Conservation (phyloP, 2,113 vertebrate genomes). For the Eurystomus gularis region DNA sequence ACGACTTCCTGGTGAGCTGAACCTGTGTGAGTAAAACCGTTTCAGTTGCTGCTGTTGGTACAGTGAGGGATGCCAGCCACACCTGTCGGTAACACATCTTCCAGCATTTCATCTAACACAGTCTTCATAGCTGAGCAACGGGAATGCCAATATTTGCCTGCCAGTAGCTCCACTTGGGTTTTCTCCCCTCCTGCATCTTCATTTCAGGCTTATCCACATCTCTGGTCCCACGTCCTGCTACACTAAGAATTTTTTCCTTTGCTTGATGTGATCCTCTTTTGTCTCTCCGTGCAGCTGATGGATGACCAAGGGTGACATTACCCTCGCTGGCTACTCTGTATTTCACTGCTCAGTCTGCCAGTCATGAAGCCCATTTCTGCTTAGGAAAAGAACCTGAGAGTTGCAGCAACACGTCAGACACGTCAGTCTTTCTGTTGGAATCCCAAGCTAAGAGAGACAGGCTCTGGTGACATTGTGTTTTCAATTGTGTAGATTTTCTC, state of each 20-base stretch:
- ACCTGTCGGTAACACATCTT: background rate
- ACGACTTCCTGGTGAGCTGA: background rate
- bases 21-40: background rate
- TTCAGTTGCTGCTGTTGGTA: background rate
- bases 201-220: background rate
- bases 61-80: background rate
- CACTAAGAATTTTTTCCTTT: background rate
- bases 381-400: background rate
- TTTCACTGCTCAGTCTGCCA: background rate
- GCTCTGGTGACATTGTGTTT: background rate
- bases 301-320: background rate
- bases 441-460: background rate
- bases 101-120: background rate
- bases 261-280: background rate
- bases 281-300: background rate
- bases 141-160: background rate
- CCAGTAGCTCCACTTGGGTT: background rate
- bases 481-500: background rate
- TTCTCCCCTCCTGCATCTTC: background rate
- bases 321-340: background rate
- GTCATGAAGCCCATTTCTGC: background rate
- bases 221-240: background rate
- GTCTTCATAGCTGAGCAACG: background rate
- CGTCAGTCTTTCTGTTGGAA: background rate
- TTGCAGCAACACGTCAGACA: background rate